Percentiles rank a stretch among this genome's conserved stretches.
Conservation (phyloP, 2,797 vertebrate species). For the Propithecus deckenii region DNA sequence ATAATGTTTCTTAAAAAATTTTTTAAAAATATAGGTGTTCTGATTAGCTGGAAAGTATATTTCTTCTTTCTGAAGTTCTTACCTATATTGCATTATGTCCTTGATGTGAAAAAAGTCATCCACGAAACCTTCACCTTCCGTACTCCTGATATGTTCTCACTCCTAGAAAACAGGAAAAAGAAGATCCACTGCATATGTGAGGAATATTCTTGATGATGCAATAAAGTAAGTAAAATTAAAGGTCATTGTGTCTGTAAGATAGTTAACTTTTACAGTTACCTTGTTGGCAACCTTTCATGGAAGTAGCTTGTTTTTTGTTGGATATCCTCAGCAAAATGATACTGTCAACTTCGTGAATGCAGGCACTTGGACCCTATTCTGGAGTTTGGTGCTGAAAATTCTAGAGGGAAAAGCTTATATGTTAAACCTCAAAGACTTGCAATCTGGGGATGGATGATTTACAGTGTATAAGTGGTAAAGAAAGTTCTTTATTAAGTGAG, state of each 20-base stretch:
- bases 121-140: neutral
- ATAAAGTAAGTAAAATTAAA: slow-evolving; percentile 89
- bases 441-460: neutral
- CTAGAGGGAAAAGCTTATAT: neutral
- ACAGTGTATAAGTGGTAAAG: neutral
- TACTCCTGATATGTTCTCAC: slow-evolving; percentile 60
- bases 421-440: neutral
- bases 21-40: neutral
- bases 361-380: neutral
- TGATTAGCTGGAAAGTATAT: neutral
- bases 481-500: neutral
- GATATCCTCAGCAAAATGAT: neutral
- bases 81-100: neutral
- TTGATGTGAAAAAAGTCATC: neutral
- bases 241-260: neutral
- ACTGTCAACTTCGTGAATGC: neutral
- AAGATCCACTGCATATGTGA: slow-evolving; percentile 82
- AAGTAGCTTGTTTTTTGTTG: neutral
- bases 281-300: neutral
- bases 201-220: slow-evolving; percentile 92
- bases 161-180: slow-evolving; percentile 88
- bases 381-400: neutral
- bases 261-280: neutral
- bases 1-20: neutral
- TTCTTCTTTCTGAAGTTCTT: slow-evolving; percentile 12